phyloP scores from a whole-genome alignment of 2,888 invertebrate species.

The Dryococelus australis region DNA sequence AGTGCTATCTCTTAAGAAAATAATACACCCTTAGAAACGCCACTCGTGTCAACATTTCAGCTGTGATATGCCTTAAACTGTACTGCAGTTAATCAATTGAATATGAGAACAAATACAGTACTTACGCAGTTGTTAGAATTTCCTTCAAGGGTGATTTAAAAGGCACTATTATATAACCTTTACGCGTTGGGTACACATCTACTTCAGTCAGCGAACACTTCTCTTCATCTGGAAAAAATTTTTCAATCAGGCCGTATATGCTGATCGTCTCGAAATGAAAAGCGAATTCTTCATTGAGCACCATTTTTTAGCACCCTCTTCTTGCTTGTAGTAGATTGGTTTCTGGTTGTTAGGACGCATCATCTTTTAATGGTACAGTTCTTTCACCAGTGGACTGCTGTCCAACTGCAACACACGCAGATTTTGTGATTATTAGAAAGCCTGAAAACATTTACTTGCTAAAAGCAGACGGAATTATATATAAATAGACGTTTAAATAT shows the following conservation, averaged over 20 bases:
- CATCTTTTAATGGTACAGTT: conserved; percentile 37
- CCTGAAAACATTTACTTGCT: no score
- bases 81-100: not conserved
- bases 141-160: conserved; percentile 31
- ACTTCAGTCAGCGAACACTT: conserved; percentile 36
- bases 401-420: conserved; percentile 62
- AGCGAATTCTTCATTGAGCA: conserved; percentile 33
- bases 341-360: not conserved
- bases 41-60: no score
- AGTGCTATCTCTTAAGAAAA: no score
- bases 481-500: no score
- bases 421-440: no score
- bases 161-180: conserved; percentile 22
- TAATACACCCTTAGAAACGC: no score
- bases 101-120: not conserved
- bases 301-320: conserved; percentile 32
- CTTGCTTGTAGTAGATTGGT: conserved; percentile 26
- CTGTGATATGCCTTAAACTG: not conserved
- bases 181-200: not conserved
- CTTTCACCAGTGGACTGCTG: conserved; percentile 69
- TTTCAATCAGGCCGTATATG: conserved; percentile 33
- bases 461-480: conserved; percentile 31
- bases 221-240: conserved; percentile 31
- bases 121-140: not conserved
- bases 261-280: conserved; percentile 37